Conservation (phyloP, 2,797 vertebrate genomes). For the Muscicapa striata region DNA sequence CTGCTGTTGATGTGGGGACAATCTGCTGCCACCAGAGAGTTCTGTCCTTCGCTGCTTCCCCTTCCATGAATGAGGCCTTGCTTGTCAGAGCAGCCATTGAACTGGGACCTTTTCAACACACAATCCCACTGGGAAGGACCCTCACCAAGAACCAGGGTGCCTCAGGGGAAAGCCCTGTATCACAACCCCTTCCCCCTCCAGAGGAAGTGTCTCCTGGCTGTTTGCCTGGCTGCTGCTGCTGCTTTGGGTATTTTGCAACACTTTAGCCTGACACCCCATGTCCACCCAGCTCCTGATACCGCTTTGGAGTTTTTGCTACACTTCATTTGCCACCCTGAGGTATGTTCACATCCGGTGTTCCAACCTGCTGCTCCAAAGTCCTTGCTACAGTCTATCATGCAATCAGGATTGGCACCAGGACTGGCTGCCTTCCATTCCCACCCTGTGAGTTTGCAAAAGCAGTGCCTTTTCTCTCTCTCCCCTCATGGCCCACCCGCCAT, state of each 20-base stretch:
- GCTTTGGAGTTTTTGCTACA: not conserved
- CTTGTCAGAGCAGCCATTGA: too few relatives aligned
- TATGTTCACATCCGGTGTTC: not conserved
- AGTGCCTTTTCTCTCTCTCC: not conserved
- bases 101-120: not conserved
- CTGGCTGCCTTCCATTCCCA: too few relatives aligned
- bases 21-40: fast-evolving
- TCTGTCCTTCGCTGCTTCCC: not conserved
- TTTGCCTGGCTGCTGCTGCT: not conserved
- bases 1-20: not conserved
- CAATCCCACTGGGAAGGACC: not conserved
- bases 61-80: not conserved
- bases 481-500: fast-evolving
- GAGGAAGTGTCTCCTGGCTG: too few relatives aligned
- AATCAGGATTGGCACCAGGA: not conserved
- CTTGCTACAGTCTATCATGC: not conserved
- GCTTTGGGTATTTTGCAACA: not conserved
- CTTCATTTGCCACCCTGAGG: not conserved
- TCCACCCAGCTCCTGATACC: fast-evolving
- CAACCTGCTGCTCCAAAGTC: not conserved
- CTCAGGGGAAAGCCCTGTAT: not conserved
- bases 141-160: not conserved
- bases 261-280: fast-evolving
- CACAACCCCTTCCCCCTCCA: not conserved
- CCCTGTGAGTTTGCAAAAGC: too few relatives aligned